phyloP scores from a whole-genome alignment of 2,797 vertebrate species.

The Siniperca obscura region DNA sequence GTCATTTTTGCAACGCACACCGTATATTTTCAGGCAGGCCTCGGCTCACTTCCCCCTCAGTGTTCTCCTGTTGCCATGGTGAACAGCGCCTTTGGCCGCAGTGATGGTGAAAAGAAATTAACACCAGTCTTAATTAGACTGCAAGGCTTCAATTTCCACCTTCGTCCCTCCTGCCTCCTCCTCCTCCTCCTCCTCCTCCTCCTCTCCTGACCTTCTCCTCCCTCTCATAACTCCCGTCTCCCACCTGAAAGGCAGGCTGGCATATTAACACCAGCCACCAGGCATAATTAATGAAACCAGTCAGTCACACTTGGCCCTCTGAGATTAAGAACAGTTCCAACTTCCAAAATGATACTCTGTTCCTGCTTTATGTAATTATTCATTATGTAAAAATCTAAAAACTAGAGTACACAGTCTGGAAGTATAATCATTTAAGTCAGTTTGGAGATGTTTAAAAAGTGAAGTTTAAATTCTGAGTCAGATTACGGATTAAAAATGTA shows the following conservation, averaged over 20 bases:
- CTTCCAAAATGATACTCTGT: constrained; percentile 4
- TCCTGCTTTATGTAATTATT: background rate
- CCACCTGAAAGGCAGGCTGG: constrained; percentile 43
- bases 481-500: background rate
- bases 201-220: constrained; percentile 59
- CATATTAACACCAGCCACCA: constrained; percentile 60
- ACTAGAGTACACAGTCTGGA: background rate
- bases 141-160: constrained; percentile 70
- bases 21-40: constrained; percentile 7
- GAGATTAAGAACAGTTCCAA: constrained; percentile 32
- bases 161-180: constrained; percentile 63
- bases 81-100: constrained; percentile 64
- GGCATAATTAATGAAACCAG: constrained; percentile 60
- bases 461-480: no score
- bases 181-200: constrained; percentile 23
- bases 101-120: constrained; percentile 79
- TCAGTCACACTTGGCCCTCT: constrained; percentile 33
- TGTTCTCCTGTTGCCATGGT: constrained; percentile 82
- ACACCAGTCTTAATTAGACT: constrained; percentile 79
- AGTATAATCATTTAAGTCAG: background rate
- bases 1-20: constrained; percentile 9
- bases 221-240: constrained; percentile 23
- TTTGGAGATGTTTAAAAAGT: background rate
- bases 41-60: constrained; percentile 42
- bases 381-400: background rate